Evolutionary conservation across 2,888 invertebrate genomes (phyloP), one percentile per base, ranked within the genome.

Genomic region (Anticlea derivata): DNA sequence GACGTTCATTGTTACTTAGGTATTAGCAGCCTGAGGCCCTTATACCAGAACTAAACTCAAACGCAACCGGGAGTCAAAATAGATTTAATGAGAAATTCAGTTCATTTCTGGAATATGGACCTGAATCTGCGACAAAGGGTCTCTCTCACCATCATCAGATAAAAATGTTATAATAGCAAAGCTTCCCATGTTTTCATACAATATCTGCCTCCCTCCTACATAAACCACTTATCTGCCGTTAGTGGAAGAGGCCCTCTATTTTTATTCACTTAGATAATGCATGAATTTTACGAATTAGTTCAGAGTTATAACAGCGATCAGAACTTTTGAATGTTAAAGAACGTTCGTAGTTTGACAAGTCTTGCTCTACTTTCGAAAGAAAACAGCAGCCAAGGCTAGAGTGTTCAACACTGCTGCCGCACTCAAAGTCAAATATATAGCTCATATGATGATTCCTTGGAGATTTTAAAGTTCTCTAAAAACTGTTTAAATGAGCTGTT

Each of bases 281-380:
- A 17, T 17, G 2, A 17, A 4, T 17, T 17, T 17, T 3, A 17
- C 2, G 17, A 17, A 17, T 3, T 3, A 17, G 17, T 17, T 17
- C 17, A n/a, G 17, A 3, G 2, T 17, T 3, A 17, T 17, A 3
- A 17, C 17, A 17, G 17, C 17, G 17, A 17, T 17, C 17, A 17
- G 17, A 17, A 17, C 17, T 17, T 17, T 17, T 17, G 17, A 17
- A 17, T 17, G 17, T 17, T 2, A 17, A 17, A 2, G 17, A 17
- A 17, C 2, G 4, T 4, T 17, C 2, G 4, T 4, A 3, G 17
- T 17, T 17, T 2, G 17, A 17, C 20, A 31, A 27, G 70, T 65
- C 78, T 83, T 80, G 65, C 73, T 70, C 79, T 55, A 75, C 81
- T 83, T 83, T 82, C 68, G 6, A 3, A 12, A 13, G 70, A 80